phyloP scores from a whole-genome alignment of 2,113 vertebrate species.

The Furnarius figulus region DNA sequence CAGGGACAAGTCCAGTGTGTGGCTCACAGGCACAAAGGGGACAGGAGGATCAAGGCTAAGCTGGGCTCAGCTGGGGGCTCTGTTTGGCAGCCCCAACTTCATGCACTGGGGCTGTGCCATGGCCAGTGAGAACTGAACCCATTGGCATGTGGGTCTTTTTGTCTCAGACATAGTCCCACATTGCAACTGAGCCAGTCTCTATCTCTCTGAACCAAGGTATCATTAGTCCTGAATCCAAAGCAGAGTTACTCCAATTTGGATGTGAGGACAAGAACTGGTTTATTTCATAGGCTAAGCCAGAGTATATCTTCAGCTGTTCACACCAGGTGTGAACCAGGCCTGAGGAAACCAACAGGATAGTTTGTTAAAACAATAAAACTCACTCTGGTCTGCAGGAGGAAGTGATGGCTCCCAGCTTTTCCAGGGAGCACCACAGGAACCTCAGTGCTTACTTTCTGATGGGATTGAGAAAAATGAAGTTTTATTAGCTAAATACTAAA shows the following conservation, averaged over 20 bases:
- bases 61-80: not conserved
- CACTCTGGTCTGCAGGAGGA: not conserved
- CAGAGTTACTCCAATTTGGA: not conserved
- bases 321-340: not conserved
- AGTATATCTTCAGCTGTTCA: not conserved
- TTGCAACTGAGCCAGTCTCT: not conserved
- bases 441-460: rapidly evolving
- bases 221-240: not conserved
- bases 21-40: no score
- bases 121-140: not conserved
- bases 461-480: not conserved
- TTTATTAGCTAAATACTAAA: not conserved
- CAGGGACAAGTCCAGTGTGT: not conserved
- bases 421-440: not conserved
- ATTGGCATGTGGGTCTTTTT: rapidly evolving
- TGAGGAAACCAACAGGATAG: not conserved
- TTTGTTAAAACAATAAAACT: not conserved
- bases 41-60: not conserved
- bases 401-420: not conserved
- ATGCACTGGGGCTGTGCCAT: rapidly evolving
- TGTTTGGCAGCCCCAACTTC: not conserved
- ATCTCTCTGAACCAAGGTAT: not conserved
- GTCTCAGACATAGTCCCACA: not conserved
- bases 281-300: not conserved
- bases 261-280: not conserved